Base-by-base conservation (phyloP, 2,888 invertebrate species). In the Psococerastis gibbosa region DNA sequence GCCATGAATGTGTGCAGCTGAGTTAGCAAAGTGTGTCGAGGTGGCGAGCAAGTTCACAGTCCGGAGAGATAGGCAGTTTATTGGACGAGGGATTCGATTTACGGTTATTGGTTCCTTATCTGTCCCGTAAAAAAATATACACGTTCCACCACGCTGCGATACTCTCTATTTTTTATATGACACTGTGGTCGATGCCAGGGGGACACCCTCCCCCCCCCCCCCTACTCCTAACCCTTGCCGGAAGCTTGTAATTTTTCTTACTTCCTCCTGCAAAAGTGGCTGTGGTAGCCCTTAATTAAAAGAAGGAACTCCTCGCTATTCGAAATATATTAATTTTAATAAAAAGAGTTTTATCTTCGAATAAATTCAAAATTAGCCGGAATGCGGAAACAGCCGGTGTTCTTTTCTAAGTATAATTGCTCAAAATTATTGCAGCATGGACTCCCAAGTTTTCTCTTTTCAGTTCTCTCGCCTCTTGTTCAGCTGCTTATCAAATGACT, bases 31-130 rank as follows among this genome's bases (percentile, higher is more conserved):
- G n/a, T n/a, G n/a, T n/a, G n/a, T n/a, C n/a, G n/a, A n/a, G n/a
- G n/a, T n/a, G n/a, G n/a, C n/a, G 27, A 27, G 27, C 6, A 9
- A 27, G 27, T 27, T 27, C 8, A 11, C 27, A 27, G 27, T 11
- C 27, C 27, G 27, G 27, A 11, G 27, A 11, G 27, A 27, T 27
- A 27, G 27, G 8, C 27, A 27, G 8, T 27, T 27, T 27, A 27
- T 27, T 27, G 20, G 38, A 11, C 4, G 22, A 17, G 38, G 20
- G 17, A 20, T 38, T 38, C 38, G 38, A 38, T 38, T 38, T 38
- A 38, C 38, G 38, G 22, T 38, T 38, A 38, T 38, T 38, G 38
- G 38, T 20, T 38, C 27, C 38, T 38, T 38, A 38, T 38, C 38
- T 38, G 16, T 13, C 20, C 22, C 22, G 38, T 22, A 38, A 38